A percentile compares a stretch with the other conserved stretches of the same genome.
Evolutionary conservation across 2,797 vertebrate genomes (phyloP).

Genomic region (Tapera naevia): DNA sequence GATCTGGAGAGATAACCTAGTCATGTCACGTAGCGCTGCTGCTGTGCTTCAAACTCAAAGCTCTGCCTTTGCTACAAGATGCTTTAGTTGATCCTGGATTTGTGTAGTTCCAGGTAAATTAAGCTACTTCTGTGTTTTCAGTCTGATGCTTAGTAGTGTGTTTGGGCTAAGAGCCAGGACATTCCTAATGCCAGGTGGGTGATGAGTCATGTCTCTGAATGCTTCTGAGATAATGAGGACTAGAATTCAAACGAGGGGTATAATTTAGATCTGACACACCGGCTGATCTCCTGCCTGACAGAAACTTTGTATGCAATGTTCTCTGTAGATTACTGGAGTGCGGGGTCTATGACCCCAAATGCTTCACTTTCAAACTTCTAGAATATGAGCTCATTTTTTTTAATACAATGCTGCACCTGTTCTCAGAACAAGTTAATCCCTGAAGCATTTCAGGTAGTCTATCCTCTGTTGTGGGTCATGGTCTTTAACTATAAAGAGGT

Average conservation of each 20-base stretch:
- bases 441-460: not conserved
- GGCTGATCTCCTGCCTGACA: not conserved
- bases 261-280: not conserved
- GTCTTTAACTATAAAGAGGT: not conserved
- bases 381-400: not conserved
- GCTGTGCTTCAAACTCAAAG: not conserved
- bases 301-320: not conserved
- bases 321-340: not conserved
- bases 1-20: not conserved
- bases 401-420: not conserved
- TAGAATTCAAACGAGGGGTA: not conserved
- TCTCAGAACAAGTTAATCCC: not conserved
- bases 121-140: not conserved
- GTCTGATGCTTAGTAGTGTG: not conserved
- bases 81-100: not conserved
- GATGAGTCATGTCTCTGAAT: slow-evolving; percentile 24
- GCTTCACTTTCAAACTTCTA: not conserved
- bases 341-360: not conserved
- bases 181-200: slow-evolving; percentile 43
- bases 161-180: slow-evolving; percentile 26
- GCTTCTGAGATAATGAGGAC: not conserved
- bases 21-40: not conserved
- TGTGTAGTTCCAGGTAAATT: not conserved
- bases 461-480: not conserved
- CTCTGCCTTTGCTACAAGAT: not conserved